Percentiles rank a stretch among this genome's conserved stretches.
Conservation (phyloP, 1,140 invertebrate species). For the Pteromalus puparum region DNA sequence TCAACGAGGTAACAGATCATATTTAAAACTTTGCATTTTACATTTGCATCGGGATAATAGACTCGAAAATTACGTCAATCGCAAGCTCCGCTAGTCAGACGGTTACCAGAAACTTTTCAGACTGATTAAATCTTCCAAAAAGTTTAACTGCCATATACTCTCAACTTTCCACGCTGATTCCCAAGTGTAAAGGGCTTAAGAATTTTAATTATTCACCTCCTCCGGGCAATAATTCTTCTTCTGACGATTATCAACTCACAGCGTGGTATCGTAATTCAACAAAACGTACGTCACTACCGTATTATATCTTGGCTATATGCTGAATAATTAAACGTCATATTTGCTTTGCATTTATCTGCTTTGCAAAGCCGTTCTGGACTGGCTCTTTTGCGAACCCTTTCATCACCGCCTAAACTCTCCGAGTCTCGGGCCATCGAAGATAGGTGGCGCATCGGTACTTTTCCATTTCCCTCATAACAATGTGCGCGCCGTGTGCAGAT, state of each 20-base stretch:
- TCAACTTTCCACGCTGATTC: neutral
- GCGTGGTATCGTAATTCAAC: neutral
- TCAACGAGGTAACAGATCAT: slow-evolving; percentile 8
- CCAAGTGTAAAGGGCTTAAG: neutral
- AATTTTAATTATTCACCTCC: slow-evolving; percentile 30
- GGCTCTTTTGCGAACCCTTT: too few species aligned
- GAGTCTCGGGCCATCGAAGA: too few species aligned
- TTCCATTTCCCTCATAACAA: too few species aligned
- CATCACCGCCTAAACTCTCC: too few species aligned
- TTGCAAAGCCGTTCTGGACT: too few species aligned
- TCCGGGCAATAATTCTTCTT: neutral
- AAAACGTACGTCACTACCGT: neutral
- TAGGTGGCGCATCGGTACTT: too few species aligned
- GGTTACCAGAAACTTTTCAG: slow-evolving; percentile 31
- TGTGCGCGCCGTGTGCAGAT: too few species aligned
- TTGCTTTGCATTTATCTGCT: neutral
- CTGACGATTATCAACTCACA: neutral
- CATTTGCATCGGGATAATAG: slow-evolving; percentile 32
- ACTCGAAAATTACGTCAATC: slow-evolving; percentile 40
- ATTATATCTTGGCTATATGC: neutral
- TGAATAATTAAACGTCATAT: neutral
- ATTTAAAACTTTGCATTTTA: neutral
- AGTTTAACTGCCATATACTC: slow-evolving; percentile 33
- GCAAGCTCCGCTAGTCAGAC: neutral
- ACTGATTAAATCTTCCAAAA: slow-evolving; percentile 37